Base-by-base conservation (phyloP, 2,113 vertebrate species). In the Tursiops truncatus region DNA sequence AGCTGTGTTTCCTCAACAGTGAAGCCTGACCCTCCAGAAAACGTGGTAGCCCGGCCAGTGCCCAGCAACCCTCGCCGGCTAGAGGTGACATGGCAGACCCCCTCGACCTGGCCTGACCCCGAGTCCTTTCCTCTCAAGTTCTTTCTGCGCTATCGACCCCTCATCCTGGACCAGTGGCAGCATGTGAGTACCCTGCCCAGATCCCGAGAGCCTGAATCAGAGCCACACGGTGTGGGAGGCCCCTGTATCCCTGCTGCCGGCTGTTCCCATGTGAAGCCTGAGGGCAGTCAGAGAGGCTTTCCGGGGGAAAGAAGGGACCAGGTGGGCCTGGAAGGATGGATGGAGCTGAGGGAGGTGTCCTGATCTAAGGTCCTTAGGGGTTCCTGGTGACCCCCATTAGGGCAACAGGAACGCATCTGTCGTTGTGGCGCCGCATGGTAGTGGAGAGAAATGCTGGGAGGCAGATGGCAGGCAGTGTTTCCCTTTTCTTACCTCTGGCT, bases 101-200 rank as follows among this genome's bases (percentile, higher is more conserved):
- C 99, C 0, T 99, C 99, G 0, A 99, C 99, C 6, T 99, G 99
- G 99, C 99, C 99, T 0, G 99, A 99, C 74, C 99, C 99, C 0
- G 99, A 99, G 3, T 99, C 98, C 89, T 99, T 99, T 95, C 99
- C 99, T 0, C 99, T 99, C 92, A 99, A 99, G 96, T 99, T 99
- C 98, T 99, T 99, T 98, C 99, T 99, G 80, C 98, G 99, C 33
- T 99, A 99, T 97, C 99, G 99, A 14, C 99, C 99, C 0, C 99
- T 99, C 91, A 99, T 99, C 98, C 98, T 99, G 96, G 99, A 99
- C 97, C 99, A 99, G 96, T 99, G 99, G 99, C 99, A 99, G 95
- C 99, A 99, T 0, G 99, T 99, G 98, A 99, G 99, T 98, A 41
- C 44, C 2, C 60, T 21, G 23, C 74, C 65, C 31, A 8, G 50